Base-by-base conservation (phyloP, 2,888 invertebrate species). In the Anarsia innoxiella region DNA sequence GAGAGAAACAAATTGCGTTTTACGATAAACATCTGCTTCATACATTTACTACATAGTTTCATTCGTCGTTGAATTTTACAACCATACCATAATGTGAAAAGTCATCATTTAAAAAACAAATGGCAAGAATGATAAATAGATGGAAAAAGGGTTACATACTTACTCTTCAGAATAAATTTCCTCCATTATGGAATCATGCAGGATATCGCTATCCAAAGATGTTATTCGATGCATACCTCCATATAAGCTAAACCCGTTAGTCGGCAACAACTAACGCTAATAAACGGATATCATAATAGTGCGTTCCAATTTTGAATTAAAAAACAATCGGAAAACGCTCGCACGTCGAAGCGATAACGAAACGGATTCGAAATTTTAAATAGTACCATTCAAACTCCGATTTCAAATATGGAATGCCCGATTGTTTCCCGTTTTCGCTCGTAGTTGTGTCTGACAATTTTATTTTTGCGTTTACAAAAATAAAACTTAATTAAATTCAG, bases 281-380 rank as follows among this genome's bases (percentile, higher is more conserved):
- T 51, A 49, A 58, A 55, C 64, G 65, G 65, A 66, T 64, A 66
- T 63, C 42, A 44, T 47, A 49, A 49, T 48, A 53, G 50, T 39
- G 47, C 46, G 51, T 53, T 48, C 53, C 47, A 52, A 53, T 59
- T 59, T 51, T 45, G 46, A 53, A 54, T 49, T 47, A 44, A 55
- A 56, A 53, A 53, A 49, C 52, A 48, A 49, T 46, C 42, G 48
- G 44, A 44, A 45, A 46, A 47, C 37, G 35, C 31, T 11, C 8
- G 42, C 42, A 42, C 42, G 42, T 42, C 37, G 34, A 65, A 51
- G 62, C 83, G 76, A 80, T 82, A 83, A 80, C 78, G 76, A 74
- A 80, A 83, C 83, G 82, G 78, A 80, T 82, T 82, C 83, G 73
- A 83, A 82, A 83, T 83, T 82, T 82, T 79, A 84, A 84, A 83